phyloP scores from a whole-genome alignment of 2,797 vertebrate species.

The Centropyge bicolor region DNA sequence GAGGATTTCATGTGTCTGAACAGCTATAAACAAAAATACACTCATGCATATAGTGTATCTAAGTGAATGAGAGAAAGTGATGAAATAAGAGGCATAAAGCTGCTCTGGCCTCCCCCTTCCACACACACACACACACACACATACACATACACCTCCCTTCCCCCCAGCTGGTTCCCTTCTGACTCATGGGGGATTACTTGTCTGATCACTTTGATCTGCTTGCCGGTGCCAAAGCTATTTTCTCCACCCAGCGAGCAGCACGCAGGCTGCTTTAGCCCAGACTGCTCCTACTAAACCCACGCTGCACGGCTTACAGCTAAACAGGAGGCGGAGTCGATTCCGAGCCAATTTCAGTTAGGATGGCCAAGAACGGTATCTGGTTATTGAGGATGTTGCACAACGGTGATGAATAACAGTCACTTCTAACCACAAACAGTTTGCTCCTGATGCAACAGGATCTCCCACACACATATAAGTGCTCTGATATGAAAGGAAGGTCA shows the following conservation, averaged over 20 bases:
- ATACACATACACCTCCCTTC: conserved; percentile 18
- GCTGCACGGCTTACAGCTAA: conserved; percentile 46
- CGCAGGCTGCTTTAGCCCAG: conserved; percentile 66
- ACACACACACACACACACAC: conserved; percentile 1
- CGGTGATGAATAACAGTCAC: conserved; percentile 74
- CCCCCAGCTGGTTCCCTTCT: conserved; percentile 72
- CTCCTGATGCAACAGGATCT: conserved; percentile 77
- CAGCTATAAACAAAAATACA: conserved; percentile 44
- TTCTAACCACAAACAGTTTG: conserved; percentile 82
- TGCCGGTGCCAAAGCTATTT: conserved; percentile 77
- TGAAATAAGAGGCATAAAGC: conserved; percentile 68
- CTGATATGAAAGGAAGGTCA: conserved; percentile 42
- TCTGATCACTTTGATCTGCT: conserved; percentile 84
- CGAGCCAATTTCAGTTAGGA: conserved; percentile 73
- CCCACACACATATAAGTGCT: conserved; percentile 56
- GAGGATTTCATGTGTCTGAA: conserved; percentile 61
- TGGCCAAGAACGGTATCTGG: conserved; percentile 70
- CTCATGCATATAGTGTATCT: conserved; percentile 22
- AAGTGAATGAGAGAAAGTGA: conserved; percentile 64
- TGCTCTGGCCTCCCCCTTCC: conserved; percentile 36
- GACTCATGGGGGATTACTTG: conserved; percentile 85
- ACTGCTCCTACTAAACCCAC: conserved; percentile 57
- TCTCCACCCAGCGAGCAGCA: conserved; percentile 59
- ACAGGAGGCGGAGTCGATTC: conserved; percentile 50
- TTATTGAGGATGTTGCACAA: conserved; percentile 83